A percentile compares a stretch with the other conserved stretches of the same genome.
phyloP scores from a whole-genome alignment of 2,113 vertebrate species.

The Paracanthobrama guichenoti region DNA sequence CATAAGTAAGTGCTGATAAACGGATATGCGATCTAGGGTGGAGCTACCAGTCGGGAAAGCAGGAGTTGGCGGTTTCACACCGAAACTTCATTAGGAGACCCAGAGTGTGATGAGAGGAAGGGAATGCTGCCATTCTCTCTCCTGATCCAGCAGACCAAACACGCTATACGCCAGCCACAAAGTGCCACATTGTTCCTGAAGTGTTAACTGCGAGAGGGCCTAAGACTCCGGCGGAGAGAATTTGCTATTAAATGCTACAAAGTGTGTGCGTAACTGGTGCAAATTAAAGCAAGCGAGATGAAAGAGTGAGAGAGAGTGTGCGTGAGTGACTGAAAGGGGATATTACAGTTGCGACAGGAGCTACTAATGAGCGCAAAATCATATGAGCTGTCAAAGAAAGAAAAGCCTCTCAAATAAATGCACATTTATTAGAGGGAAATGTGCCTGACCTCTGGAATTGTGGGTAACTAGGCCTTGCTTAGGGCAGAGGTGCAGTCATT shows the following conservation, averaged over 20 bases:
- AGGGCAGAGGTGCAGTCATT: conserved; percentile 43
- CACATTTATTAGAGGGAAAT: conserved; percentile 38
- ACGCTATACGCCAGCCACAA: conserved; percentile 50
- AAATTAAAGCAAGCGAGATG: conserved; percentile 4
- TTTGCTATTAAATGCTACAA: conserved; percentile 57
- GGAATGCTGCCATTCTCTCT: conserved; percentile 24
- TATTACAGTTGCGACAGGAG: conserved; percentile 18
- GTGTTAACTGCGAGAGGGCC: conserved; percentile 57
- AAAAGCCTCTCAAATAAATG: conserved; percentile 38
- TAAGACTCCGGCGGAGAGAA: conserved; percentile 64
- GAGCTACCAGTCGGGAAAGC: conserved; percentile 6
- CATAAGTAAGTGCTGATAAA: conserved; percentile 25
- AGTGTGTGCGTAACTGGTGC: conserved; percentile 38
- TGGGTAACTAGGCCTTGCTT: conserved; percentile 13
- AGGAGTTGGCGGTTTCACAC: conserved; percentile 5
- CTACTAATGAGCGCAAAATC: conserved; percentile 33
- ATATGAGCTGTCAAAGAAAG: conserved; percentile 29
- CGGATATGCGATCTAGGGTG: neutral
- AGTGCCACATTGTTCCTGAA: conserved; percentile 63
- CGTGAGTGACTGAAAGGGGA: conserved; percentile 37
- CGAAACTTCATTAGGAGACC: conserved; percentile 23
- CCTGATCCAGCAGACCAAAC: conserved; percentile 60
- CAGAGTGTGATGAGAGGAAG: conserved; percentile 4
- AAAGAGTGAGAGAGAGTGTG: neutral
- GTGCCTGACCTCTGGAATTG: conserved; percentile 16